Conservation (phyloP, 1,140 invertebrate genomes). For the Euura saliciscinereae region DNA sequence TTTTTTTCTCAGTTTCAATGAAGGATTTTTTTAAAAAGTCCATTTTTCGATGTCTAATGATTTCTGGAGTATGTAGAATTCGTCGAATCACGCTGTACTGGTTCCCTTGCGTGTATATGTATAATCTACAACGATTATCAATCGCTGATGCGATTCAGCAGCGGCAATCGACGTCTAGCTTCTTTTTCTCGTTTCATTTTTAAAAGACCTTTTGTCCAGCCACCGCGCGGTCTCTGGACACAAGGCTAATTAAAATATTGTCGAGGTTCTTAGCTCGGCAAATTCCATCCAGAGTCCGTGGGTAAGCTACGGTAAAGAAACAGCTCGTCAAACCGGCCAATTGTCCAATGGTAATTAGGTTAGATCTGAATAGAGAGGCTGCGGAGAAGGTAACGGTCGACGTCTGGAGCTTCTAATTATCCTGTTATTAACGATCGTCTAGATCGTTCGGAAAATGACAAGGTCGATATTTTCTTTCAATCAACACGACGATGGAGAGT, state of each 20-base stretch:
- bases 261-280: neutral
- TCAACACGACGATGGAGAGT: too few relatives aligned
- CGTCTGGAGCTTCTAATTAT: neutral
- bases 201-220: neutral
- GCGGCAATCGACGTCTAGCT: too few relatives aligned
- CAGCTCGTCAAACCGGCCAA: neutral
- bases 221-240: neutral
- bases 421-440: neutral
- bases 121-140: too few relatives aligned
- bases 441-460: too few relatives aligned
- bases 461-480: too few relatives aligned
- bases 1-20: too few relatives aligned
- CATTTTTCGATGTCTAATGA: too few relatives aligned
- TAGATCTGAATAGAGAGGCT: neutral
- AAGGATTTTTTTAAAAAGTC: too few relatives aligned
- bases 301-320: neutral
- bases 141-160: too few relatives aligned
- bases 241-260: conserved; percentile 4
- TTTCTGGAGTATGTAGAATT: too few relatives aligned
- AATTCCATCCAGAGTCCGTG: neutral
- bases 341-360: conserved; percentile 5
- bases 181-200: neutral
- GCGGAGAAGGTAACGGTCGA: neutral
- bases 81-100: too few relatives aligned
- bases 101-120: too few relatives aligned